These are phyloP conservation scores for Drosophila kanapiae DNA, from an alignment of 1,140 invertebrate species.

Conservation along the genomic window DNA sequence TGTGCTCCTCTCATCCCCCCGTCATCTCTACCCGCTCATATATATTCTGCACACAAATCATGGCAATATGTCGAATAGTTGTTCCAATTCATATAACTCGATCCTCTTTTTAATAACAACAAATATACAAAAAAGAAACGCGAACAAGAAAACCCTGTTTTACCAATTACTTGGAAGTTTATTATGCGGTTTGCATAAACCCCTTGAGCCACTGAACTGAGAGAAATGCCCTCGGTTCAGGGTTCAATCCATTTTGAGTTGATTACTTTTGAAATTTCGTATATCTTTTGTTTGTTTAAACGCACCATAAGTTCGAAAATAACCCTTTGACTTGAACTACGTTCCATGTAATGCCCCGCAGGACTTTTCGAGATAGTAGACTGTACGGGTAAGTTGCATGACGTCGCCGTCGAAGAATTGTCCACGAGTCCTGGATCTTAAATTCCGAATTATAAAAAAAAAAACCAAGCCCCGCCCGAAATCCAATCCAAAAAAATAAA, in stretches of 20 bases:
- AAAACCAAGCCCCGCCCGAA: not conserved
- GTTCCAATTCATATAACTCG: slow-evolving; percentile 22
- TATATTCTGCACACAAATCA: slow-evolving; percentile 64
- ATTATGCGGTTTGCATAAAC: slow-evolving; percentile 72
- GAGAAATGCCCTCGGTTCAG: slow-evolving; percentile 1
- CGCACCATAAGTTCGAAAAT: slow-evolving; percentile 36
- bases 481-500: slow-evolving; percentile 47
- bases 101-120: not conserved
- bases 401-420: slow-evolving; percentile 52
- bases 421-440: slow-evolving; percentile 41
- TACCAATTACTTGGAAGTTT: slow-evolving; percentile 73
- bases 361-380: slow-evolving; percentile 91
- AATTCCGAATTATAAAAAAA: slow-evolving; percentile 43
- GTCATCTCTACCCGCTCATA: slow-evolving; percentile 12
- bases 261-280: slow-evolving; percentile 30
- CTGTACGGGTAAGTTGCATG: slow-evolving; percentile 90
- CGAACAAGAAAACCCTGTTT: slow-evolving; percentile 17
- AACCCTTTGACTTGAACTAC: slow-evolving; percentile 56
- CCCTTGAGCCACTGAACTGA: slow-evolving; percentile 24
- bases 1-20: slow-evolving; percentile 72
- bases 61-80: slow-evolving; percentile 66
- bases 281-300: slow-evolving; percentile 17
- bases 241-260: slow-evolving; percentile 19
- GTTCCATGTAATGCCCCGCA: slow-evolving; percentile 63
- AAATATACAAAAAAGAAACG: slow-evolving; percentile 24